phyloP scores from a whole-genome alignment of 1,140 invertebrate species.

The Campodea augens region DNA sequence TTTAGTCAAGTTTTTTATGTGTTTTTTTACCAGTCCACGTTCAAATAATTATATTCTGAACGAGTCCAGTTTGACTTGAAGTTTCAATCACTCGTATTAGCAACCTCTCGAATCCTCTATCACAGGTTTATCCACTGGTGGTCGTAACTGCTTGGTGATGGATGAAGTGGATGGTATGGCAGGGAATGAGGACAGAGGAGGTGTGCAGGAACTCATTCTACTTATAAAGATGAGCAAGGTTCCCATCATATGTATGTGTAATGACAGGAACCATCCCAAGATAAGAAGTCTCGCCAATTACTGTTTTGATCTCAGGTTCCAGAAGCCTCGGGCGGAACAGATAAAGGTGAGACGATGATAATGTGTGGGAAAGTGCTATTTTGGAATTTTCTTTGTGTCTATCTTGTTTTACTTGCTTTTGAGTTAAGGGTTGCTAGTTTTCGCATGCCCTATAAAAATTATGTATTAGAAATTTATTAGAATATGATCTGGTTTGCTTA shows the following conservation, averaged over 20 bases:
- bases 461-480: no score
- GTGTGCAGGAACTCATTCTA: slow-evolving; percentile 79
- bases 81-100: slow-evolving; percentile 9
- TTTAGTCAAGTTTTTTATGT: no score
- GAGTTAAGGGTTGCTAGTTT: no score
- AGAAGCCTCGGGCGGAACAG: slow-evolving; percentile 65
- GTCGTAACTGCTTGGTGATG: no score
- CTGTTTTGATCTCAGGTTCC: slow-evolving; percentile 80
- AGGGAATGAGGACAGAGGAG: slow-evolving; percentile 96
- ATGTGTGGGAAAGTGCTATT: no score
- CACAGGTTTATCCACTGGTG: no score
- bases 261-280: slow-evolving; percentile 85
- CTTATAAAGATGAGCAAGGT: slow-evolving; percentile 80
- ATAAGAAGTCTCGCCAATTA: slow-evolving; percentile 85
- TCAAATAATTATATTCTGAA: no score
- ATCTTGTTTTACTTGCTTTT: background rate
- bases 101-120: no score
- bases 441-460: no score
- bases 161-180: slow-evolving; percentile 99
- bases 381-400: no score
- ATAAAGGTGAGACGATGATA: slow-evolving; percentile 74
- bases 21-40: no score
- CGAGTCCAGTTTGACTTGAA: background rate
- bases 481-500: no score
- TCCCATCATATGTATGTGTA: slow-evolving; percentile 97